Percentiles rank a stretch among this genome's conserved stretches.
These are phyloP conservation scores for Xenopus tropicalis DNA, from an alignment of 2,113 vertebrate genomes.

Conservation along the genomic window UCB_Xtro_10.0 CM004445.2:60649501-60650000, in stretches of 20 bases:
- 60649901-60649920: constrained; percentile 92
- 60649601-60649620: background rate
- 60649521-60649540: too few relatives aligned
- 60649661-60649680: background rate
- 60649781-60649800: constrained; percentile 91
- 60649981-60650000: constrained; percentile 1
- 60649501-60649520: too few relatives aligned
- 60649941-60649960: constrained; percentile 43
- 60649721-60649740: constrained; percentile 38
- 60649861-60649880: constrained; percentile 88
- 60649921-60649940: constrained; percentile 68
- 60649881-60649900: constrained; percentile 96
- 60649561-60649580: too few relatives aligned
- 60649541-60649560: too few relatives aligned
- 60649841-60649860: constrained; percentile 95
- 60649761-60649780: constrained; percentile 77
- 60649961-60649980: constrained; percentile 39
- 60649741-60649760: constrained; percentile 55
- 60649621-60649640: background rate
- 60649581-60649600: too few relatives aligned
- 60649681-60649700: background rate
- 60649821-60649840: constrained; percentile 91
- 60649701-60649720: background rate
- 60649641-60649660: background rate
- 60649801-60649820: constrained; percentile 90